These are phyloP conservation scores for Ophion ellenae DNA, from an alignment of 2,888 invertebrate species.

Conservation along the genomic window DNA sequence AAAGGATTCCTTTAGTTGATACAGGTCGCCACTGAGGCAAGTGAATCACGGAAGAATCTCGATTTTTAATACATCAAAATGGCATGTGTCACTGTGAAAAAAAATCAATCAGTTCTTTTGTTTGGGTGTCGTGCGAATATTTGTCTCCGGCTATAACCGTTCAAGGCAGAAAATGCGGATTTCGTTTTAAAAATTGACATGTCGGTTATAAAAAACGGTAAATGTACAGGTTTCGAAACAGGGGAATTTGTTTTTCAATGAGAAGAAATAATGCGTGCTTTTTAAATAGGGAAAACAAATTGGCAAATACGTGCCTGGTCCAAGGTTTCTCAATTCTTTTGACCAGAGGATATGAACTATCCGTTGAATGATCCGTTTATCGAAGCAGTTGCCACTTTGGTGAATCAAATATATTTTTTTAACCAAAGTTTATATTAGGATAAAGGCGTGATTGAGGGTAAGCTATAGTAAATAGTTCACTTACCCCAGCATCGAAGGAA, in stretches of 20 bases:
- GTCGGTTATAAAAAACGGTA: neutral
- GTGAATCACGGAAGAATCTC: neutral
- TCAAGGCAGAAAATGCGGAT: too few relatives aligned
- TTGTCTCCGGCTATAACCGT: too few relatives aligned
- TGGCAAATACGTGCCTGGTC: neutral
- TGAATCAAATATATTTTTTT: constrained; percentile 35
- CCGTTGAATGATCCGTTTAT: neutral
- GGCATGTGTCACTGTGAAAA: too few relatives aligned
- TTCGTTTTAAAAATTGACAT: too few relatives aligned
- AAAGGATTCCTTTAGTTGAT: too few relatives aligned
- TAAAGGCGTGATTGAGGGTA: neutral
- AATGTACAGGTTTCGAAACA: too few relatives aligned
- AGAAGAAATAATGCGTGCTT: neutral
- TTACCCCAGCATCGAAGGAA: neutral
- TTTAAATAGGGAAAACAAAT: neutral
- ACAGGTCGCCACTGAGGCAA: too few relatives aligned
- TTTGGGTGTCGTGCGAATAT: too few relatives aligned
- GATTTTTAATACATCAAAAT: too few relatives aligned
- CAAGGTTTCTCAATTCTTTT: neutral
- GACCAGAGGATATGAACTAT: neutral
- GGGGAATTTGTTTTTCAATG: too few relatives aligned
- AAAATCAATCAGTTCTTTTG: too few relatives aligned
- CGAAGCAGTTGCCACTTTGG: constrained; percentile 8
- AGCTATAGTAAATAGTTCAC: constrained; percentile 14
- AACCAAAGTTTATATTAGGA: constrained; percentile 28